Base-by-base conservation (phyloP, 2,113 vertebrate species). In the Chlorodrepanis virens region DNA sequence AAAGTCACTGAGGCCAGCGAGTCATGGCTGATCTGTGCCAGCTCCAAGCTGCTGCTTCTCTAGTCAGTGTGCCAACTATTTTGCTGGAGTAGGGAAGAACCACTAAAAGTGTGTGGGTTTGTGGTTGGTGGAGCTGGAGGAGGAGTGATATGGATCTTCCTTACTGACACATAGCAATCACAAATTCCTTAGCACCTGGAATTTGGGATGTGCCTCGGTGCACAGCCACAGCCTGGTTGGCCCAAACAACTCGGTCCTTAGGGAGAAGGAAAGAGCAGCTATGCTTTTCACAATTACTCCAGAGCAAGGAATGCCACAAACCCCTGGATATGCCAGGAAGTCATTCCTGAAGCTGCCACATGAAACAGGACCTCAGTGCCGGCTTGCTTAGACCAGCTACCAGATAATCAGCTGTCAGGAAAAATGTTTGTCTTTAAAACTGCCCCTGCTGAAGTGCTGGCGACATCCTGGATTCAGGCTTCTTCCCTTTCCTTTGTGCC, bases 21-120 rank as follows among this genome's bases (percentile, higher is more conserved):
- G 67, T 87, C 25, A 27, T 16, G 42, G 64, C 71, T 91, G 89
- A 94, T 90, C 59, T 3, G 52, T 82, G 95, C 84, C 94, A 96
- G 95, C 94, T 94, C 90, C 39, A 12, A 68, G 83, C 40, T 60
- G 63, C 77, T 24, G 65, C 72, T 89, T 68, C 69, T 40, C 35
- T 44, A 39, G 14, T 54, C 71, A 37, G 13, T 10, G 54, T 69
- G 71, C 78, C 93, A 72, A 14, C 37, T 65, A 35, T 83, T 91
- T 75, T 45, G 42, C 75, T 77, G 45, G 60, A 50, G 28, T 19
- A 44, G 80, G 40, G n/a, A 70, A 86, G 70, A 68, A 39, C 47
- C 63, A 16, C 45, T 9, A 47, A 27, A 44, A 4, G 0, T 19
- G 22, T 25, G 35, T 5, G 33, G 1, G 1, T 37, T 79, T 6